A percentile compares a stretch with the other conserved stretches of the same genome.
phyloP scores from a whole-genome alignment of 2,113 vertebrate species.

The Pseudopipra pipra region DNA sequence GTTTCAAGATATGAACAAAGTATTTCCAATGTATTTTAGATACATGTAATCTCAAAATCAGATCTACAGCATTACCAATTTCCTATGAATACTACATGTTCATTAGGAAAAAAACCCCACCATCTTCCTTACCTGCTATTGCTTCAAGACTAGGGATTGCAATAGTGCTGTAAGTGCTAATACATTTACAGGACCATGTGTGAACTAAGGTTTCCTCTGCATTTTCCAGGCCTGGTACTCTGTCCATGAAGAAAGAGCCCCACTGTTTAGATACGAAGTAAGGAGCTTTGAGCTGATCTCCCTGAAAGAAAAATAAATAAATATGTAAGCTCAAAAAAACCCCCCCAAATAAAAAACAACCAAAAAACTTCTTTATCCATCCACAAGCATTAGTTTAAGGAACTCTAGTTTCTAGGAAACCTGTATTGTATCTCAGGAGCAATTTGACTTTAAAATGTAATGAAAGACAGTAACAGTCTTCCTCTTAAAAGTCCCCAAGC shows the following conservation, averaged over 20 bases:
- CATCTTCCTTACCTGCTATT: slow-evolving; percentile 85
- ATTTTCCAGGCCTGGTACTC: slow-evolving; percentile 66
- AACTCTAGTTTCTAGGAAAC: background rate
- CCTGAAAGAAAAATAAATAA: slow-evolving; percentile 71
- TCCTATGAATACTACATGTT: background rate
- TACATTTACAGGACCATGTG: slow-evolving; percentile 89
- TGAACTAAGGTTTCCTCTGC: slow-evolving; percentile 76
- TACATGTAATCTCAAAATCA: background rate
- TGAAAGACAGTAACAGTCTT: background rate
- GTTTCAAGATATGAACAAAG: background rate
- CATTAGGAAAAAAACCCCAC: background rate
- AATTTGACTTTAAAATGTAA: background rate
- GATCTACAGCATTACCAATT: background rate
- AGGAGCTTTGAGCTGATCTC: slow-evolving; percentile 77
- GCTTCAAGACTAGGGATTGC: slow-evolving; percentile 91
- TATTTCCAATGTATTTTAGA: background rate
- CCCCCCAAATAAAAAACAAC: background rate
- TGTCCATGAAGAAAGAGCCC: slow-evolving; percentile 93
- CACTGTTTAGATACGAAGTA: slow-evolving; percentile 85
- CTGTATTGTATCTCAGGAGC: background rate
- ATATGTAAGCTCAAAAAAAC: background rate
- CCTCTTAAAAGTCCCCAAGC: background rate
- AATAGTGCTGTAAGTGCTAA: slow-evolving; percentile 91
- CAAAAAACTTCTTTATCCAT: background rate
- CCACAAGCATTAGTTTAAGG: background rate